Base-by-base conservation (phyloP, 2,888 invertebrate species). In the Phragmatobia fuliginosa region DNA sequence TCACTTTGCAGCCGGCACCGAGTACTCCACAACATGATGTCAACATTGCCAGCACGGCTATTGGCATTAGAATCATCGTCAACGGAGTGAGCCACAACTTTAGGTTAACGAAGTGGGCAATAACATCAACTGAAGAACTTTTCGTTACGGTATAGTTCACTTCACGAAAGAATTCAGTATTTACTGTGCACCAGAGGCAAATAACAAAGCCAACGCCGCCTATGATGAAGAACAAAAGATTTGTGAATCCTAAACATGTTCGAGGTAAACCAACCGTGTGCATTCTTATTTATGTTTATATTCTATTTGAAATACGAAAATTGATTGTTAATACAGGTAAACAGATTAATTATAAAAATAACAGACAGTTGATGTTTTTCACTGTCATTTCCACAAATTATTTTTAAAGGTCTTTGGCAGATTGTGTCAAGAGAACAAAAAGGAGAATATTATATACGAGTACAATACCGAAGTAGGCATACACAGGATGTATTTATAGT, bases 21-120 rank as follows among this genome's bases (percentile, higher is more conserved):
- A 94, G 75, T 0, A 94, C 85, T 0, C 95, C 95, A 70, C 94
- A 95, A 66, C 93, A 93, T 0, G 94, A 92, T 0, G 94, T 93
- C 62, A 92, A 65, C 86, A 93, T 91, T 0, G 90, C 85, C 0
- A 93, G 31, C 0, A 84, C 56, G 1, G 90, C 83, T 52, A 94
- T 68, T 0, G 91, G 89, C 45, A 92, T 89, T 0, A 94, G 75
- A 14, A 94, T 79, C 2, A 91, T 78, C 0, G 92, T 91, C 66
- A 95, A 72, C 0, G 94, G 93, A 0, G 91, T 92, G 0, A 90
- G 62, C 90, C 93, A 91, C 2, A 95, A 72, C 28, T 87, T 91
- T 21, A 94, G 74, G 62, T 90, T 93, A 25, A 94, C 87, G 67
- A 94, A 91, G 64, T 88, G 83, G 0, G 94, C 93, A 61, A 93